A percentile compares a stretch with the other conserved stretches of the same genome.
Evolutionary conservation across 2,888 invertebrate species (phyloP).

Genomic region (Agrilus biguttatus): DNA sequence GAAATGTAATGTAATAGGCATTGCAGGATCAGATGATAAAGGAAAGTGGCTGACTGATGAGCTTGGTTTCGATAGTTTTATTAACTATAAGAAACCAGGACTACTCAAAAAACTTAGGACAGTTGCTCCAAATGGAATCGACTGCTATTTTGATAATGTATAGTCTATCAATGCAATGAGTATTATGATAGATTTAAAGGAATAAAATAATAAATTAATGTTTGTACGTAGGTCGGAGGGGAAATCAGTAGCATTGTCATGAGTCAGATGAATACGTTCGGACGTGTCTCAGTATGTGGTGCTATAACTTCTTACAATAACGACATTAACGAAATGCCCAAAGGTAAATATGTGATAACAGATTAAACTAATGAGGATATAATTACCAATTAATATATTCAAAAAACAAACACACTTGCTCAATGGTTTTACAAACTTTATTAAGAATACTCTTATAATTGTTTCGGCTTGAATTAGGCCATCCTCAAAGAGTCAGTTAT

Average conservation of each 20-base stretch:
- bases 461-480: too few species aligned
- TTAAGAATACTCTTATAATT: too few species aligned
- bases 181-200: too few species aligned
- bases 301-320: slow-evolving; percentile 48
- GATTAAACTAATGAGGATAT: neutral
- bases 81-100: slow-evolving; percentile 55
- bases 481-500: too few species aligned
- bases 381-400: too few species aligned
- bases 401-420: too few species aligned
- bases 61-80: slow-evolving; percentile 52
- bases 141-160: slow-evolving; percentile 69
- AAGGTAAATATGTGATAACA: slow-evolving; percentile 9
- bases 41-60: slow-evolving; percentile 48
- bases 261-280: slow-evolving; percentile 44
- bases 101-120: slow-evolving; percentile 38
- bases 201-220: too few species aligned
- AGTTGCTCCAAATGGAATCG: slow-evolving; percentile 51
- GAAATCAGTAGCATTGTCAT: slow-evolving; percentile 44
- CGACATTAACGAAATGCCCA: slow-evolving; percentile 16
- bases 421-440: too few species aligned
- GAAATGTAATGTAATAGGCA: slow-evolving; percentile 55
- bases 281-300: slow-evolving; percentile 51
- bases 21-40: slow-evolving; percentile 57
- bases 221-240: slow-evolving; percentile 43
- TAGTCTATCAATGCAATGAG: too few species aligned